Base-by-base conservation (phyloP, 2,113 vertebrate genomes). In the Asarcornis scutulata region DNA sequence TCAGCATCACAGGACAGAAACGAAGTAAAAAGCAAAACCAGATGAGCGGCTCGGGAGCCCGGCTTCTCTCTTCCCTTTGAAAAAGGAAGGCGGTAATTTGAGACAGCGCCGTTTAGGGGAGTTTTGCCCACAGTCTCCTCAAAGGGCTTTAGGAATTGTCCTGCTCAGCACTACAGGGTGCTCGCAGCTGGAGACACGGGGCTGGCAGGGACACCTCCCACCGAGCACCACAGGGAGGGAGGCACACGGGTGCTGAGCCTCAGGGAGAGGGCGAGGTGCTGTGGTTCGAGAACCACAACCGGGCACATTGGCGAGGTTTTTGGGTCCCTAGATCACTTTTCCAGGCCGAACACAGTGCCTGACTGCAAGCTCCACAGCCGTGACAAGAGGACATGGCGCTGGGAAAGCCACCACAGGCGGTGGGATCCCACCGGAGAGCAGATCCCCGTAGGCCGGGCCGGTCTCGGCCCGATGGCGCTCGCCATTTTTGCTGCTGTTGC, bases 11-110 rank as follows among this genome's bases (percentile, higher is more conserved):
- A 9, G 79, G 66, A 64, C 32, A 90, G 93, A 93, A 95, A 94
- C 14, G 7, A 86, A 92, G 64, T 27, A 86, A 88, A 96, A 94
- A 95, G 68, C 64, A 96, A 90, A 93, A 94, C 88, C 88, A 95
- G 88, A 93, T 91, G 89, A 93, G 59, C 2, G 2, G 55, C 46
- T 55, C 36, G 15, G 14, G 76, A 77, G 22, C 4, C 5, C n/a
- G 60, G 86, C 18, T 90, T 59, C 72, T 74, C 59, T 85, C 63
- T 67, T 86, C 64, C 64, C 74, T 91, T 86, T 88, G 73, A 90
- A 92, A 88, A 92, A 42, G 46, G 48, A 93, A 94, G 69, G 16
- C 3, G 9, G 71, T 89, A 67, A 89, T 87, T 79, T 76, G 79
- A 94, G 93, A 83, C 82, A 80, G 60, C 29, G 52, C 31, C 13